Evolutionary conservation across 2,888 invertebrate species (phyloP).

Genomic region (Cyaniris semiargus): DNA sequence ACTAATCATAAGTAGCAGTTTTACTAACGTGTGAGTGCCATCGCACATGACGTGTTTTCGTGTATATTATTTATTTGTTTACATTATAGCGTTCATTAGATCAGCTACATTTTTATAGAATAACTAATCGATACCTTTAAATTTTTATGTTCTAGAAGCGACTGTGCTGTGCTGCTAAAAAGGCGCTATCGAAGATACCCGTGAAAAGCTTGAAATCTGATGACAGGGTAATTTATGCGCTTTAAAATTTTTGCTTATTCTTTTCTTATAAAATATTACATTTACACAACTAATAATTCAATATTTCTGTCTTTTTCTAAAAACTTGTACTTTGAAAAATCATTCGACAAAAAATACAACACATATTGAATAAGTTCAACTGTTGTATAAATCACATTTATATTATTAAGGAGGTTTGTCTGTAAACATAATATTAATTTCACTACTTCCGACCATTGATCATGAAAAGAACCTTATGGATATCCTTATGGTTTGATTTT

Average conservation of each 20-base stretch:
- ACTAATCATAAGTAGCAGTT: not conserved
- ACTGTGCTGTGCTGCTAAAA: conserved; percentile 95
- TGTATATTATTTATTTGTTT: no score
- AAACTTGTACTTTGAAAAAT: no score
- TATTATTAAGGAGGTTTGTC: no score
- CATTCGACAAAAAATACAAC: no score
- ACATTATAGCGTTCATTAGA: no score
- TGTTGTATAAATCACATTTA: no score
- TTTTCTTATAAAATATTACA: no score
- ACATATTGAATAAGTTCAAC: no score
- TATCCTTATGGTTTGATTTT: not conserved
- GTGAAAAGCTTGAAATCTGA: conserved; percentile 92
- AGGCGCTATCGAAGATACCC: conserved; percentile 95
- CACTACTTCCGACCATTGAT: not conserved
- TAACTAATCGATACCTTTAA: not conserved
- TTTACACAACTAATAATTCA: no score
- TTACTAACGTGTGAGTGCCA: not conserved
- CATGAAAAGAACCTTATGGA: not conserved
- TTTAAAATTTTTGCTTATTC: not conserved
- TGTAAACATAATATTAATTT: not conserved
- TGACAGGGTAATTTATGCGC: conserved; percentile 82
- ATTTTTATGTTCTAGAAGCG: conserved; percentile 83
- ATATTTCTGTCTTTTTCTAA: no score
- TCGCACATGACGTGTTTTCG: no score
- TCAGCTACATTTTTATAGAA: no score